phyloP scores from a whole-genome alignment of 2,113 vertebrate genomes.

The Ia io region DNA sequence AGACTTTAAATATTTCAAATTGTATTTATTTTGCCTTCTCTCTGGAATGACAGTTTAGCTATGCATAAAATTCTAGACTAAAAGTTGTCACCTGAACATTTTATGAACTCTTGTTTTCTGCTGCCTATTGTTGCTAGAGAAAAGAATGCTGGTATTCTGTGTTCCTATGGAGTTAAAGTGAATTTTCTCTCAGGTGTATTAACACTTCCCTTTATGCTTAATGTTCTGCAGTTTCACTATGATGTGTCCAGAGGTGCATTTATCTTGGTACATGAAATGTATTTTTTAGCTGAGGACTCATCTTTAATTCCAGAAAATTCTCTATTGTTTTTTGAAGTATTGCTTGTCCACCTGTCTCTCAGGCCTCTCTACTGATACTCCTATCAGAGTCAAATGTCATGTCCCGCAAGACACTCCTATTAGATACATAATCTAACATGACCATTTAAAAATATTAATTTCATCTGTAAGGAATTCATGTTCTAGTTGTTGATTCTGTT shows the following conservation, averaged over 20 bases:
- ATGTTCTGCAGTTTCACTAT: not conserved
- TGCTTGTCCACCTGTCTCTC: not conserved
- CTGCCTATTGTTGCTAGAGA: not conserved
- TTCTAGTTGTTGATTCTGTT: not conserved
- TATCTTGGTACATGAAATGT: not conserved
- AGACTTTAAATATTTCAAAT: not conserved
- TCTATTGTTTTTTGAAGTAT: not conserved
- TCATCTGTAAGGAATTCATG: slow-evolving; percentile 30
- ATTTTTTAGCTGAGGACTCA: not conserved
- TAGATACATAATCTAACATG: not conserved
- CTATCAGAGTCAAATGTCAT: not conserved
- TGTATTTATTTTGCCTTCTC: not conserved
- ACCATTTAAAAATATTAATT: slow-evolving; percentile 6
- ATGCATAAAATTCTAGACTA: not conserved
- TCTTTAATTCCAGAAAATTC: slow-evolving; percentile 6
- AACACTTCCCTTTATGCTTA: not conserved
- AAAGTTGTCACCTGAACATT: not conserved
- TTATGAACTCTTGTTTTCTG: not conserved
- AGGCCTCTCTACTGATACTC: not conserved
- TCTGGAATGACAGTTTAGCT: not conserved
- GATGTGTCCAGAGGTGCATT: not conserved
- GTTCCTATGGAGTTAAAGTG: not conserved
- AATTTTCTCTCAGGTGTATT: not conserved
- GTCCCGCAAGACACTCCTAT: not conserved
- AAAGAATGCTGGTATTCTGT: not conserved